These are phyloP conservation scores for Stenurella melanura DNA, from an alignment of 2,888 invertebrate species.

Conservation along the genomic window DNA sequence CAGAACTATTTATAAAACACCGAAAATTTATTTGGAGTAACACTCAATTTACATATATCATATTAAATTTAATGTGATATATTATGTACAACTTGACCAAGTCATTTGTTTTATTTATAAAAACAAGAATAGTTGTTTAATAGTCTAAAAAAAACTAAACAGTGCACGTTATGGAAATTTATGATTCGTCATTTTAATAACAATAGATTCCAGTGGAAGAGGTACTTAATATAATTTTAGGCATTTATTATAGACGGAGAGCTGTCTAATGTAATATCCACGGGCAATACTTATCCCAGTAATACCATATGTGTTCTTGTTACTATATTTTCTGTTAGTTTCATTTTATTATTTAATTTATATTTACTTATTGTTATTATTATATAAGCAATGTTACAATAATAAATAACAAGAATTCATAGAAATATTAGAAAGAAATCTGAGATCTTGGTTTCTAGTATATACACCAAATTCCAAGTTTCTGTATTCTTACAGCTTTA, in stretches of 20 bases:
- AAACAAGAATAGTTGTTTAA: slow-evolving; percentile 22
- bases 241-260: not conserved
- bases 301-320: not conserved
- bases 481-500: too few relatives aligned
- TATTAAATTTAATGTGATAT: slow-evolving; percentile 20
- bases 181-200: slow-evolving; percentile 12
- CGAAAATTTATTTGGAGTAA: slow-evolving; percentile 31
- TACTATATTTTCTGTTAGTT: not conserved
- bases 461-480: too few relatives aligned
- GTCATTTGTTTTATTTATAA: slow-evolving; percentile 29
- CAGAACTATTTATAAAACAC: slow-evolving; percentile 35
- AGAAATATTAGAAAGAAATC: too few relatives aligned
- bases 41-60: slow-evolving; percentile 30
- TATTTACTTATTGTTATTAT: not conserved
- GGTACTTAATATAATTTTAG: slow-evolving; percentile 9
- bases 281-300: not conserved
- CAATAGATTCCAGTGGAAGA: slow-evolving; percentile 12
- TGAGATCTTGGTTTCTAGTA: too few relatives aligned
- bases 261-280: not conserved
- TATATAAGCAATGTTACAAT: too few relatives aligned
- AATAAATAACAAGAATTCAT: too few relatives aligned
- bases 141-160: slow-evolving; percentile 3
- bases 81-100: slow-evolving; percentile 23
- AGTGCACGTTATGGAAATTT: slow-evolving; percentile 16
- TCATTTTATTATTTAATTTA: not conserved